phyloP scores from a whole-genome alignment of 2,888 invertebrate genomes.

The Synanthedon formicaeformis region DNA sequence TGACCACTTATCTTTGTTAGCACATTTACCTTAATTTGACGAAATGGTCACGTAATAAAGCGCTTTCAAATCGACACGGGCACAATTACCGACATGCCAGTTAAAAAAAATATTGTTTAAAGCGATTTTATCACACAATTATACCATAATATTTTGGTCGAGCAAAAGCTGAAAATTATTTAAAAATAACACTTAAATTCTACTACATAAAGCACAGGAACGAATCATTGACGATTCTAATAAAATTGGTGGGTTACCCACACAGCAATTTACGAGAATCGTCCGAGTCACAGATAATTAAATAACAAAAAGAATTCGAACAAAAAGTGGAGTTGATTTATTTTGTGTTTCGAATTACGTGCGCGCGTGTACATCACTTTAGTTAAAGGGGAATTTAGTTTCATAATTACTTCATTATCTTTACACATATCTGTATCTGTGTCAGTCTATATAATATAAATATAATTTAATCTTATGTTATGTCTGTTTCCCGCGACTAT shows the following conservation, averaged over 20 bases:
- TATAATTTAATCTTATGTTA: too few relatives aligned
- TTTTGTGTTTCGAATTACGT: constrained; percentile 18
- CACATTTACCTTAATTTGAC: constrained; percentile 27
- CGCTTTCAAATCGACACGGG: constrained; percentile 20
- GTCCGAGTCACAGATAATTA: constrained; percentile 50
- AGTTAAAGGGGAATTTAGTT: constrained; percentile 10
- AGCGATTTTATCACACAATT: constrained; percentile 25
- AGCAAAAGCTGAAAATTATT: not conserved
- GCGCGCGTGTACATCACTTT: constrained; percentile 14
- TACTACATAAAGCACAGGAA: constrained; percentile 1
- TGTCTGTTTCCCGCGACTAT: too few relatives aligned
- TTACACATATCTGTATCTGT: not conserved
- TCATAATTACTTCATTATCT: constrained; percentile 13
- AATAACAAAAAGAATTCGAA: constrained; percentile 47
- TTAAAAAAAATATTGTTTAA: constrained; percentile 22
- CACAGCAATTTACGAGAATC: constrained; percentile 42
- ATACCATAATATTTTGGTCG: constrained; percentile 3
- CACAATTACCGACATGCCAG: constrained; percentile 24
- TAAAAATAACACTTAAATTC: not conserved
- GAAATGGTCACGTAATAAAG: constrained; percentile 21
- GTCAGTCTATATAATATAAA: too few relatives aligned
- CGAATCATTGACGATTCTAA: not conserved
- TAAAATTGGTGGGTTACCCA: constrained; percentile 14
- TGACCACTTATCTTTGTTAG: constrained; percentile 4
- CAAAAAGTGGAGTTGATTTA: constrained; percentile 33